Conservation (phyloP, 2,797 vertebrate species). For the Thripadectes ignobilis region DNA sequence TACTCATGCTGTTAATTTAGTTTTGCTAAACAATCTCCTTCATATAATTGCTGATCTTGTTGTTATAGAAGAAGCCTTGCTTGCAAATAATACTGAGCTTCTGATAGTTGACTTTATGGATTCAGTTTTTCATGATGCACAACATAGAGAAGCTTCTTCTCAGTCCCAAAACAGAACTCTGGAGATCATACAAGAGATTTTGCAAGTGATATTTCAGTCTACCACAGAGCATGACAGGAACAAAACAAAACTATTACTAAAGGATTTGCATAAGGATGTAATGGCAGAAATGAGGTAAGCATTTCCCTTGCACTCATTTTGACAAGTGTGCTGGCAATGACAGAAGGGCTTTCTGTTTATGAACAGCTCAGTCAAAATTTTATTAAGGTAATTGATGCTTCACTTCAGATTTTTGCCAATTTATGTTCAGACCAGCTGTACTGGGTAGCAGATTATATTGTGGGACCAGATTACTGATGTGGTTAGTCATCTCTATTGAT, state of each 20-base stretch:
- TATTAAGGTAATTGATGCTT: not conserved
- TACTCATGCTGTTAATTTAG: not conserved
- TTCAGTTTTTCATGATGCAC: not conserved
- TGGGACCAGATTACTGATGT: not conserved
- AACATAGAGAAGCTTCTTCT: not conserved
- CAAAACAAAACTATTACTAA: slow-evolving; percentile 1
- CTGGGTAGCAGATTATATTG: not conserved
- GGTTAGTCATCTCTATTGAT: not conserved
- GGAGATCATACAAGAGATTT: not conserved
- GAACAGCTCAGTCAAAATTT: not conserved
- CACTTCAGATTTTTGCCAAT: not conserved
- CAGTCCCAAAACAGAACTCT: not conserved
- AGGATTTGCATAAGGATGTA: not conserved
- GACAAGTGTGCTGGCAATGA: not conserved
- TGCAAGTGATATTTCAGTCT: not conserved
- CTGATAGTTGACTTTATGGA: slow-evolving; percentile 21
- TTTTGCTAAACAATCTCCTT: slow-evolving; percentile 33
- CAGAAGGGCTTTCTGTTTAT: not conserved
- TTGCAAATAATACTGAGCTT: not conserved
- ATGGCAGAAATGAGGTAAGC: slow-evolving; percentile 63
- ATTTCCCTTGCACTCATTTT: not conserved
- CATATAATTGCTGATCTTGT: not conserved
- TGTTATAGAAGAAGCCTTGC: not conserved
- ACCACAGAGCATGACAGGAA: not conserved
- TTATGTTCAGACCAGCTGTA: not conserved